These are phyloP conservation scores for Helicoverpa zea DNA, from an alignment of 1,140 invertebrate species.

Conservation along the genomic window DNA sequence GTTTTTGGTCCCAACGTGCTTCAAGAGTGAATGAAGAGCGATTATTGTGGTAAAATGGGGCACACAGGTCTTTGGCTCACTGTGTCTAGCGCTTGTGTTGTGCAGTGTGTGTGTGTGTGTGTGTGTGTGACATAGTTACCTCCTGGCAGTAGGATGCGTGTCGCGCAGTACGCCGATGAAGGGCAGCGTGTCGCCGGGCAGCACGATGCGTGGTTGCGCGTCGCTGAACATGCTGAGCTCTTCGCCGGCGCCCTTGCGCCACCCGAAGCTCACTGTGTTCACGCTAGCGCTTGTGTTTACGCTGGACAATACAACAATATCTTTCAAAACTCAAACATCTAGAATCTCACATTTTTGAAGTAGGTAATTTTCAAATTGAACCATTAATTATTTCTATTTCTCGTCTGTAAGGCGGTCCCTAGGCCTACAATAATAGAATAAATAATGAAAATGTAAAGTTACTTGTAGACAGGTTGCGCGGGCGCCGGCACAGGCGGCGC, in stretches of 20 bases:
- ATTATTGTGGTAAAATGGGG: too few species aligned
- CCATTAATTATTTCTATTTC: too few species aligned
- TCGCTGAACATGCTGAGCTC: slow-evolving; percentile 61
- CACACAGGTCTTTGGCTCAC: too few species aligned
- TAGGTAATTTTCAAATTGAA: too few species aligned
- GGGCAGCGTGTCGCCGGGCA: slow-evolving; percentile 66
- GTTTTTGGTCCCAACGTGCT: too few species aligned
- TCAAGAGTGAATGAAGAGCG: too few species aligned
- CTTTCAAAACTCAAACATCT: not conserved
- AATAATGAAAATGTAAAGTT: not conserved
- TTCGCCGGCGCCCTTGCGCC: slow-evolving; percentile 64
- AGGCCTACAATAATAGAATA: too few species aligned
- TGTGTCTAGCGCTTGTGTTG: slow-evolving; percentile 7
- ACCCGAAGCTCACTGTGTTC: slow-evolving; percentile 52
- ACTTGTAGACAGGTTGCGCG: not conserved
- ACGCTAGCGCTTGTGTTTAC: slow-evolving; percentile 53
- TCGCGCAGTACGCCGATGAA: slow-evolving; percentile 66
- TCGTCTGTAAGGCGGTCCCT: too few species aligned
- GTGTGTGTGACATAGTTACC: not conserved
- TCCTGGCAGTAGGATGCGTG: slow-evolving; percentile 17
- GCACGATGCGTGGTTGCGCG: slow-evolving; percentile 55
- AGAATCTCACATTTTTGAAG: too few species aligned
- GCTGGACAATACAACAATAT: slow-evolving; percentile 29
- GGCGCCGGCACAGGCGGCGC: not conserved
- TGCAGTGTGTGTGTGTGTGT: too few species aligned